phyloP scores from a whole-genome alignment of 1,140 invertebrate species.

The Zaprionus africanus region DNA sequence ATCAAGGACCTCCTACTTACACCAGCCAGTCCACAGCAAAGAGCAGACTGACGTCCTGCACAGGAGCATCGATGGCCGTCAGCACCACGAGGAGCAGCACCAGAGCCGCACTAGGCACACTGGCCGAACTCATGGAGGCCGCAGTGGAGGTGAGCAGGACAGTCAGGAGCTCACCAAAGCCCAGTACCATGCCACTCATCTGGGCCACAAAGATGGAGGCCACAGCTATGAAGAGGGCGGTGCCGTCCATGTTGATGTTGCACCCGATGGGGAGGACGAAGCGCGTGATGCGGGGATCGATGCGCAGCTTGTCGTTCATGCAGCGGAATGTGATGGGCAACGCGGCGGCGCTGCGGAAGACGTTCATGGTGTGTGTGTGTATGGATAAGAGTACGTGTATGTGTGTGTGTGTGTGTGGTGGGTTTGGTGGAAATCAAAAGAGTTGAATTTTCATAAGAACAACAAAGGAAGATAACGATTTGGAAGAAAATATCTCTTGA shows the following conservation, averaged over 20 bases:
- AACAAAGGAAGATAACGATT: constrained; percentile 56
- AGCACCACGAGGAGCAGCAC: constrained; percentile 93
- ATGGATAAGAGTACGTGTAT: constrained; percentile 29
- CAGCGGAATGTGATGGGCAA: constrained; percentile 97
- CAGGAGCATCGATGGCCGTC: constrained; percentile 93
- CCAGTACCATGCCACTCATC: constrained; percentile 92
- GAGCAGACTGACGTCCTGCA: constrained; percentile 92
- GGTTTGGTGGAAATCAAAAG: constrained; percentile 52
- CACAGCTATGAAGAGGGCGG: constrained; percentile 94
- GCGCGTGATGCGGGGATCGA: constrained; percentile 95
- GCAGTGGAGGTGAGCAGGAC: constrained; percentile 95
- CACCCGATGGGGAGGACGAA: constrained; percentile 96
- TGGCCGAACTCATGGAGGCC: constrained; percentile 95
- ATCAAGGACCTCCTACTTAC: constrained; percentile 86
- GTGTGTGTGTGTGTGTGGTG: constrained; percentile 49
- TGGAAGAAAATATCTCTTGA: constrained; percentile 34
- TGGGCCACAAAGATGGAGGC: constrained; percentile 97
- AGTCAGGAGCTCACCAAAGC: constrained; percentile 91
- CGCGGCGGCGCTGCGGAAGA: constrained; percentile 92
- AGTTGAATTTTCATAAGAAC: constrained; percentile 41
- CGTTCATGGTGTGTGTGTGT: constrained; percentile 37
- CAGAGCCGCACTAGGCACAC: constrained; percentile 96
- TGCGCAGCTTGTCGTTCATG: constrained; percentile 95
- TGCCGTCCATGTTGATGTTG: constrained; percentile 98
- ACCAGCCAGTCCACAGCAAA: constrained; percentile 96